Base-by-base conservation (phyloP, 2,888 invertebrate species). In the Eupsilia transversa region DNA sequence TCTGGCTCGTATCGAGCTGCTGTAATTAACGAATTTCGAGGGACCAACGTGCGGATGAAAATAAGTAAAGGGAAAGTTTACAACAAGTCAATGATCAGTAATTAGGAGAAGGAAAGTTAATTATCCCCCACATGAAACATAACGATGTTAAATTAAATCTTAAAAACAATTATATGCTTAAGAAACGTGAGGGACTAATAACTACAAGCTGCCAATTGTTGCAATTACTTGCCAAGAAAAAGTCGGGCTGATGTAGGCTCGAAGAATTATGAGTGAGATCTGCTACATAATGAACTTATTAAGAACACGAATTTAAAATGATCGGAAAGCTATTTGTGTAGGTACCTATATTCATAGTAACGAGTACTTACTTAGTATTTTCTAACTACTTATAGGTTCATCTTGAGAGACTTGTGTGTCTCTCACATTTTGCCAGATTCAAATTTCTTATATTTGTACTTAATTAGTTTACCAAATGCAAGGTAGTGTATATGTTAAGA, bases 1-100 rank as follows among this genome's bases (percentile, higher is more conserved):
- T 85, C 84, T 96, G 93, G 93, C 96, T 96, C 96, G 96, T 96
- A 96, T 96, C 96, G 96, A 96, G 96, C 90, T 90, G 77, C 83
- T 89, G 86, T 91, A 89, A 82, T 90, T 88, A 86, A 86, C 83
- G 82, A 89, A 82, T 88, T 86, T 84, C 76, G 84, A 87, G 82
- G 78, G 85, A 89, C 83, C 86, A 89, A 88, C 85, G 83, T 85
- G 68, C 74, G 85, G 80, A 85, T 79, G 86, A 80, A 85, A 84
- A 79, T 84, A 87, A 83, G 64, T 49, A 81, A 86, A 85, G 57
- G 74, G 85, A 86, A 86, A 83, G 83, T 82, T 78, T 64, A 70
- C 80, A 87, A 80, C 74, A 71, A 85, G 77, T 82, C 72, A 84
- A 79, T 71, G 84, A 86, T 82, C 78, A 84, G 74, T 86, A 82